Evolutionary conservation across 2,797 vertebrate species (phyloP), one percentile per base, ranked within the genome.

Genomic region (Rhinella marina): DNA sequence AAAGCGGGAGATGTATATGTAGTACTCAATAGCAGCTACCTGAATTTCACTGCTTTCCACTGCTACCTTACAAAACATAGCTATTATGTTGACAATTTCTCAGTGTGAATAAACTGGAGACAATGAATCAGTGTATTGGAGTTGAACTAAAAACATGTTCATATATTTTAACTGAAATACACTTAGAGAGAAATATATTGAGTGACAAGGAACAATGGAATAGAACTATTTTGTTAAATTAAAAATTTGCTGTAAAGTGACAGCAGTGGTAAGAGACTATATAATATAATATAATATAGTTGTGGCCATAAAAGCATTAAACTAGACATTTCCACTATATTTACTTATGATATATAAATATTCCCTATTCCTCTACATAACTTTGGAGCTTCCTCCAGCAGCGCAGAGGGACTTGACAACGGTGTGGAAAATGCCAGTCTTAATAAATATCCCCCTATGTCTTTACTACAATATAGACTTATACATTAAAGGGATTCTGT

Each of bases 21-120:
- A 83, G 50, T 54, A 25, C 73, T 61, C 12, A n/a, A 54, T 59
- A 21, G 57, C 25, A 62, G 41, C 41, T 61, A 52, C 73, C 73
- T 23, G 13, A 73, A 81, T 87, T 17, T 61, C 62, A 52, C 50
- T 64, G 57, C 61, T 85, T 62, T 62, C 72, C 70, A 25, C 29
- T 75, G 54, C 19, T 61, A 41, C 21, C 41, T 66, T 66, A 78
- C 72, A 85, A 85, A 77, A 54, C 27, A 86, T 54, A 19, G n/a
- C 41, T 86, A 66, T 68, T 57, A 86, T 86, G 59, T 66, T 79
- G 73, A 19, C 25, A 78, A 59, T 78, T 7, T 78, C 54, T 48
- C 25, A 59, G 21, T 72, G 56, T 48, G n/a, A 77, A 78, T 64
- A 32, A 48, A 85, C 41, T 27, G n/a, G 27, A 62, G 50, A 62